A percentile compares a stretch with the other conserved stretches of the same genome.
These are phyloP conservation scores for Listronotus bonariensis DNA, from an alignment of 1,140 invertebrate genomes.

Conservation along the genomic window DNA sequence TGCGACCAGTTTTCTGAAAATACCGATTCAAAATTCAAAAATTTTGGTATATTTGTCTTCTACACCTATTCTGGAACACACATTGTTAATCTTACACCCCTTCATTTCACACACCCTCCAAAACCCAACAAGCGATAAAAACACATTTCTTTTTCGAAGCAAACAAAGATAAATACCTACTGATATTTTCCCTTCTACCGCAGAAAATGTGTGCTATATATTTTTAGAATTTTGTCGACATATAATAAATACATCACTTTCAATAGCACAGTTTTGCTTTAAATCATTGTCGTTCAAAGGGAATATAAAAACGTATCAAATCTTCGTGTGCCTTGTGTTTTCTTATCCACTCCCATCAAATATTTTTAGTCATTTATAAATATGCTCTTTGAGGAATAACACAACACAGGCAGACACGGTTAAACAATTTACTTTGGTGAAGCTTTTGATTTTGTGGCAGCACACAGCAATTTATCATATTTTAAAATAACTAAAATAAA, in stretches of 20 bases:
- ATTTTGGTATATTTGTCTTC: too few species aligned
- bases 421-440: too few species aligned
- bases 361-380: background rate
- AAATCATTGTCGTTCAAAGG: constrained; percentile 30
- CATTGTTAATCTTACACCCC: too few species aligned
- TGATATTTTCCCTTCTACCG: constrained; percentile 29
- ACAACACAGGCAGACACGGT: too few species aligned
- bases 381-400: too few species aligned
- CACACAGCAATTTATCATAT: too few species aligned
- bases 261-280: constrained; percentile 20
- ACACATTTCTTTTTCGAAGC: constrained; percentile 2
- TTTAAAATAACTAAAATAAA: too few species aligned
- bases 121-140: constrained; percentile 16
- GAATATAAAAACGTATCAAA: constrained; percentile 31
- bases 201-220: constrained; percentile 17
- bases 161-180: constrained; percentile 28
- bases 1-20: too few species aligned
- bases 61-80: too few species aligned
- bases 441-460: too few species aligned
- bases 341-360: constrained; percentile 24
- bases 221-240: constrained; percentile 24
- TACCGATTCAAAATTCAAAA: too few species aligned
- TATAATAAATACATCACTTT: constrained; percentile 37
- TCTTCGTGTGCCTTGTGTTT: constrained; percentile 24
- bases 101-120: background rate